Evolutionary conservation across 1,140 invertebrate genomes (phyloP).

Genomic region (Drusus annulatus): DNA sequence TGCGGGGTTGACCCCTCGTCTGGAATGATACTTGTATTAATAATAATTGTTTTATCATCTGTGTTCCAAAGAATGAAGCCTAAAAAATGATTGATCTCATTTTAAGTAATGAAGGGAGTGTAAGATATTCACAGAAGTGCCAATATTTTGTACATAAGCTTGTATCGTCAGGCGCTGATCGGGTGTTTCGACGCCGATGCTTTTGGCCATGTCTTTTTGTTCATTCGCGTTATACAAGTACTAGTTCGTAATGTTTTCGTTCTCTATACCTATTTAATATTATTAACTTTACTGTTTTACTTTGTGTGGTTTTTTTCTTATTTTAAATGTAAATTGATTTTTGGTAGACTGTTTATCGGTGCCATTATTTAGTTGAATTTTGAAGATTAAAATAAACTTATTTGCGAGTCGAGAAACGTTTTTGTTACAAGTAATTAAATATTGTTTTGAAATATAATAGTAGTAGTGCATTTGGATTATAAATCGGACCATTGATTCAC

Average conservation of each 20-base stretch:
- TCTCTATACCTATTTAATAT: slow-evolving; percentile 12
- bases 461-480: too few species aligned
- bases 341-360: not conserved
- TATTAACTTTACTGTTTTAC: slow-evolving; percentile 17
- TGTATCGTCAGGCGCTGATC: not conserved
- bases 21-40: not conserved
- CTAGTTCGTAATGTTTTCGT: slow-evolving; percentile 15
- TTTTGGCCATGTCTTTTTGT: slow-evolving; percentile 47
- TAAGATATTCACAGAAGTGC: slow-evolving; percentile 51
- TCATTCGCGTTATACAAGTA: not conserved
- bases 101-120: slow-evolving; percentile 52
- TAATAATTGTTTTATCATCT: slow-evolving; percentile 26
- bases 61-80: slow-evolving; percentile 56
- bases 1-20: not conserved
- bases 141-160: slow-evolving; percentile 53
- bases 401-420: not conserved
- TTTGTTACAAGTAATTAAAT: not conserved
- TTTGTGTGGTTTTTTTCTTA: not conserved
- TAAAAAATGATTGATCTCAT: slow-evolving; percentile 59
- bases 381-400: not conserved
- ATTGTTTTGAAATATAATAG: not conserved
- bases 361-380: slow-evolving; percentile 20
- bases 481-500: too few species aligned
- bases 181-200: too few species aligned
- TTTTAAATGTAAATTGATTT: not conserved